Percentiles rank a stretch among this genome's conserved stretches.
phyloP scores from a whole-genome alignment of 2,797 vertebrate species.

The Salarias fasciatus region DNA sequence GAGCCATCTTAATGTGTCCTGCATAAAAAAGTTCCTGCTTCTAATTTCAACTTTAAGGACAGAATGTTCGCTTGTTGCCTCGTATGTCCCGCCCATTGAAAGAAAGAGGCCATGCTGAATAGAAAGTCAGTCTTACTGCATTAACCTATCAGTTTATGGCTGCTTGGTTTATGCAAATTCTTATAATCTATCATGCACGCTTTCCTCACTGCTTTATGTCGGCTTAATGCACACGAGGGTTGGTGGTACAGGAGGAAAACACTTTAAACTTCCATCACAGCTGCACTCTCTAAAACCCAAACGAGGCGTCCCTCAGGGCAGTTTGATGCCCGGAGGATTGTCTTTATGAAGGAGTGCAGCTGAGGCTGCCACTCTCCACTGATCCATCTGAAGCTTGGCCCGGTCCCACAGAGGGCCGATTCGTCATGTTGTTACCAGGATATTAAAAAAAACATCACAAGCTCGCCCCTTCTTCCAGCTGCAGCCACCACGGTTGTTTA shows the following conservation, averaged over 20 bases:
- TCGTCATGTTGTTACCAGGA: conserved; percentile 60
- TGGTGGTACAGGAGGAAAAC: conserved; percentile 55
- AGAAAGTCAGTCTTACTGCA: background rate
- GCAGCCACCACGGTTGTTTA: conserved; percentile 51
- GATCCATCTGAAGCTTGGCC: conserved; percentile 42
- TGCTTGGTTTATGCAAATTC: too few relatives aligned
- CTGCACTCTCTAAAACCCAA: conserved; percentile 58
- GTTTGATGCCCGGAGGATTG: conserved; percentile 51
- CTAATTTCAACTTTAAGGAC: too few relatives aligned
- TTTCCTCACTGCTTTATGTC: conserved; percentile 26
- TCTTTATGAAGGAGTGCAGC: conserved; percentile 69
- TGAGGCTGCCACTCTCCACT: conserved; percentile 70
- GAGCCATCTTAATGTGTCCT: too few relatives aligned
- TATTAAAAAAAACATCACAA: conserved; percentile 66
- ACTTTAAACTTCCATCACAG: conserved; percentile 63
- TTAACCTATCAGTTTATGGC: too few relatives aligned
- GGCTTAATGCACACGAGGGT: conserved; percentile 47
- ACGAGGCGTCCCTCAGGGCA: conserved; percentile 57
- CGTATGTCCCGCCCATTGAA: too few relatives aligned
- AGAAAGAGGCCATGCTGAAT: too few relatives aligned
- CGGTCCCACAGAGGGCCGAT: conserved; percentile 42
- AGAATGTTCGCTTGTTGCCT: too few relatives aligned
- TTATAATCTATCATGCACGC: background rate
- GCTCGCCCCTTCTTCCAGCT: conserved; percentile 25
- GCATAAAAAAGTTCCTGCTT: too few relatives aligned